phyloP scores from a whole-genome alignment of 2,797 vertebrate species.

The Xenopus petersii region DNA sequence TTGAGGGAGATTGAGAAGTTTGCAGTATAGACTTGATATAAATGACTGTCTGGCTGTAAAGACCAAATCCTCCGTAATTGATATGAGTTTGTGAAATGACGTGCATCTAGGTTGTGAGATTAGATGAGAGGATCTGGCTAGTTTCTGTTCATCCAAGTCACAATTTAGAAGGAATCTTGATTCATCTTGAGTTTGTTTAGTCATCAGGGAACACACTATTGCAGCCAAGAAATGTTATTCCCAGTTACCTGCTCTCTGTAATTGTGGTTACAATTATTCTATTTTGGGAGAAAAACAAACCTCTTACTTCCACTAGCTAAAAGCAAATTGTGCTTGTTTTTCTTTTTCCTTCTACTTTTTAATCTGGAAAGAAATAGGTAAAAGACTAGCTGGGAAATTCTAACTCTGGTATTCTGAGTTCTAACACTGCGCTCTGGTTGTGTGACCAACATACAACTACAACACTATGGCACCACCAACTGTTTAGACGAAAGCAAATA shows the following conservation, averaged over 20 bases:
- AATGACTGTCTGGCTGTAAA: too few species aligned
- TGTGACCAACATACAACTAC: too few species aligned
- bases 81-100: background rate
- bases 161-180: background rate
- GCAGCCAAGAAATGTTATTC: background rate
- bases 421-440: background rate
- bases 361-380: background rate
- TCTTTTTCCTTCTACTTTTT: background rate
- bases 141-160: background rate
- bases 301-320: constrained; percentile 14
- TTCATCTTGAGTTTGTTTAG: constrained; percentile 9
- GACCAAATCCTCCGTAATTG: too few species aligned
- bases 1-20: too few species aligned
- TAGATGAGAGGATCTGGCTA: background rate
- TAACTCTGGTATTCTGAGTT: background rate
- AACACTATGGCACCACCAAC: too few species aligned
- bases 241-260: constrained; percentile 6
- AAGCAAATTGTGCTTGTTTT: constrained; percentile 1
- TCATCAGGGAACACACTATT: background rate
- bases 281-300: constrained; percentile 19
- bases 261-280: constrained; percentile 12
- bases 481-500: too few species aligned
- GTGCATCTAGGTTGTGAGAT: background rate
- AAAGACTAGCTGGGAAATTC: background rate
- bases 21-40: too few species aligned